A percentile compares a stretch with the other conserved stretches of the same genome.
Conservation (phyloP, 2,113 vertebrate species). For the Erpornis zantholeuca region DNA sequence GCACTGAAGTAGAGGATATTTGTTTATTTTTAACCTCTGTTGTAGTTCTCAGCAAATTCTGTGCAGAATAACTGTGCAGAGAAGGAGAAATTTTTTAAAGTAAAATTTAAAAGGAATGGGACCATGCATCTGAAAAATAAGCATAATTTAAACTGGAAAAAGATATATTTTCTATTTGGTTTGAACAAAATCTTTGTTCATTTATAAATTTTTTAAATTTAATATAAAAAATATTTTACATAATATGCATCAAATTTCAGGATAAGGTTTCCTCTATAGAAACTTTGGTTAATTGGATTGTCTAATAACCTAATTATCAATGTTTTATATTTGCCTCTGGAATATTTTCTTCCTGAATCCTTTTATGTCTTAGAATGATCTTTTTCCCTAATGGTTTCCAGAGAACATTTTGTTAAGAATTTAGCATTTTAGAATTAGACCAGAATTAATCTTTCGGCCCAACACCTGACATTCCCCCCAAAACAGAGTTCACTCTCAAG, state of each 20-base stretch:
- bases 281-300: neutral
- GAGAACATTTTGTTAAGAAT: neutral
- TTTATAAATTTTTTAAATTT: neutral
- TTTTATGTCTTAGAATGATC: neutral
- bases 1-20: neutral
- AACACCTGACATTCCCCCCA: neutral
- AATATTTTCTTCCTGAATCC: neutral
- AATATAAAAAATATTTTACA: neutral
- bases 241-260: neutral
- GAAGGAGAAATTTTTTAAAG: neutral
- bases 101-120: neutral
- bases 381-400: neutral
- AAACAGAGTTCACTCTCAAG: neutral
- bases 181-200: neutral
- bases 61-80: neutral
- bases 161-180: neutral
- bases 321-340: neutral
- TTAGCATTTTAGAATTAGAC: neutral
- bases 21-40: neutral
- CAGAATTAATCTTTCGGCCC: neutral
- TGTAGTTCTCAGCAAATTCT: neutral
- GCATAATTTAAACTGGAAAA: neutral
- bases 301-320: neutral
- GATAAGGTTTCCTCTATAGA: neutral
- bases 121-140: neutral